Evolutionary conservation across 2,888 invertebrate genomes (phyloP).

Genomic region (Orthosia incerta): DNA sequence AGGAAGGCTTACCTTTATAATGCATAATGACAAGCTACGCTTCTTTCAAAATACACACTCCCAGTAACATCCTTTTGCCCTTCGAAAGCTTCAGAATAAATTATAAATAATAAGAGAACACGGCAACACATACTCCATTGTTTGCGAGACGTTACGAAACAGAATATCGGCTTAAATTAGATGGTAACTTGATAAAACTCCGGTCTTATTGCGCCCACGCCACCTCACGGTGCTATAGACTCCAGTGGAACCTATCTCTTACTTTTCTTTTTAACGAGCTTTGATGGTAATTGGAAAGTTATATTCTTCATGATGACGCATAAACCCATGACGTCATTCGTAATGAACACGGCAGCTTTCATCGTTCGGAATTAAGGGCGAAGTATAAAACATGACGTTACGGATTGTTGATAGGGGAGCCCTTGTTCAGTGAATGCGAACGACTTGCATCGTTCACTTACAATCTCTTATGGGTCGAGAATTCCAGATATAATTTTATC

Average conservation of each 20-base stretch:
- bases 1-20: slow-evolving; percentile 73
- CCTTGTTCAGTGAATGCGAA: slow-evolving; percentile 49
- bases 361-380: slow-evolving; percentile 50
- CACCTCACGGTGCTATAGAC: slow-evolving; percentile 60
- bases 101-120: slow-evolving; percentile 66
- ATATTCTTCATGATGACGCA: slow-evolving; percentile 66
- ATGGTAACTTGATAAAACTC: slow-evolving; percentile 73
- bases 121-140: slow-evolving; percentile 67
- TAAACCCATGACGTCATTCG: slow-evolving; percentile 58
- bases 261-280: slow-evolving; percentile 67
- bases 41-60: slow-evolving; percentile 70
- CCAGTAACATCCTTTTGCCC: slow-evolving; percentile 68
- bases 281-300: slow-evolving; percentile 69
- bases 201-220: slow-evolving; percentile 73
- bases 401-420: slow-evolving; percentile 43
- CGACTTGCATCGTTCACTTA: slow-evolving; percentile 47
- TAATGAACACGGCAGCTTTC: slow-evolving; percentile 58
- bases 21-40: slow-evolving; percentile 72
- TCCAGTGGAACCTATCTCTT: slow-evolving; percentile 65
- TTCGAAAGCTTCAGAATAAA: slow-evolving; percentile 69
- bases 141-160: slow-evolving; percentile 74
- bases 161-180: slow-evolving; percentile 73
- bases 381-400: slow-evolving; percentile 54
- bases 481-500: slow-evolving; percentile 45
- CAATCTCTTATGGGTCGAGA: slow-evolving; percentile 25